These are phyloP conservation scores for Lepilemur ruficaudatus DNA, from an alignment of 2,797 vertebrate genomes.

Conservation along the genomic window DNA sequence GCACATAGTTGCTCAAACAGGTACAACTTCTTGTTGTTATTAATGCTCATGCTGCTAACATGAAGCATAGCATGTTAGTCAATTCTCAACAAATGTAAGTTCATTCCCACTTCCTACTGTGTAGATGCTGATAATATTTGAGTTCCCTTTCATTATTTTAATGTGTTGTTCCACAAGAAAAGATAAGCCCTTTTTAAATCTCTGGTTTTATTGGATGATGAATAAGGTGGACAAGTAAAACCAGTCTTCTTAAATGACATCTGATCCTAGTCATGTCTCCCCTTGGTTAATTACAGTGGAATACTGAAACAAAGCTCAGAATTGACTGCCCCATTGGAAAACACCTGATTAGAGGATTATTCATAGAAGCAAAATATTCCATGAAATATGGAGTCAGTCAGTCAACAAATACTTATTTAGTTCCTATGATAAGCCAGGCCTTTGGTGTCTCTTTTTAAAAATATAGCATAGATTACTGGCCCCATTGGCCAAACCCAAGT, in stretches of 20 bases:
- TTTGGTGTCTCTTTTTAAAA: not conserved
- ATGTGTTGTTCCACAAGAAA: not conserved
- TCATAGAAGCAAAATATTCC: not conserved
- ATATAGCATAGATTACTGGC: not conserved
- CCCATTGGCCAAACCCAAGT: not conserved
- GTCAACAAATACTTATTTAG: not conserved
- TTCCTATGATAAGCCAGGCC: not conserved
- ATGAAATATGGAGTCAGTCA: not conserved
- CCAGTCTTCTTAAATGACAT: not conserved
- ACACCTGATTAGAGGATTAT: not conserved
- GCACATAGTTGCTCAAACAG: not conserved
- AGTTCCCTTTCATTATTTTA: not conserved
- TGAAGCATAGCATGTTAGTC: not conserved
- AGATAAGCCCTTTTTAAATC: not conserved
- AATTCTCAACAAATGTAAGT: not conserved
- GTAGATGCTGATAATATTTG: not conserved
- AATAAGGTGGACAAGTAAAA: not conserved
- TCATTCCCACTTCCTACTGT: not conserved
- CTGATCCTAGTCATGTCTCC: not conserved
- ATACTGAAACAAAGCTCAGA: not conserved
- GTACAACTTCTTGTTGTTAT: not conserved
- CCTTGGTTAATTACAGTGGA: not conserved
- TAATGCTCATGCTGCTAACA: not conserved
- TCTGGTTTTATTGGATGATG: not conserved
- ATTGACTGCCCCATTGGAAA: not conserved